Conservation (phyloP, 2,113 vertebrate genomes). For the Gnathonemus longibarbis region DNA sequence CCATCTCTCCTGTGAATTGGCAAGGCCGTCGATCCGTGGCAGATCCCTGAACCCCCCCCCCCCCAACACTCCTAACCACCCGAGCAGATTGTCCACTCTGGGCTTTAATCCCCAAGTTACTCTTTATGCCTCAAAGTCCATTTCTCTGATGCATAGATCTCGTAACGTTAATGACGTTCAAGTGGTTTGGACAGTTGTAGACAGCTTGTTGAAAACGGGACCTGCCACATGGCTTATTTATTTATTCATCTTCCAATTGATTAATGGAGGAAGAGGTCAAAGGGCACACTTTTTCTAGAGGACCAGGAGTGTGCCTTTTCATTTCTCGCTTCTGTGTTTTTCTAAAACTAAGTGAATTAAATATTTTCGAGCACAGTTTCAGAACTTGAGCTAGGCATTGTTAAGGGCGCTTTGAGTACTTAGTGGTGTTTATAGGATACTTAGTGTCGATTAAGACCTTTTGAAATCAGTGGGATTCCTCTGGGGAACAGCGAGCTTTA, state of each 20-base stretch:
- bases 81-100: slow-evolving; percentile 58
- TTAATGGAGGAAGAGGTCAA: slow-evolving; percentile 55
- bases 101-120: slow-evolving; percentile 58
- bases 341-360: neutral
- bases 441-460: neutral
- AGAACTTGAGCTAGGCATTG: neutral
- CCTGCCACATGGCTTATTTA: slow-evolving; percentile 56
- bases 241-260: slow-evolving; percentile 59
- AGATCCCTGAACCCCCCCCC: slow-evolving; percentile 28
- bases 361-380: neutral
- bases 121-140: slow-evolving; percentile 66
- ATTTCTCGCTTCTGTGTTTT: neutral
- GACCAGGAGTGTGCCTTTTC: slow-evolving; percentile 38
- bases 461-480: neutral
- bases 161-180: slow-evolving; percentile 53
- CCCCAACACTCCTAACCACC: slow-evolving; percentile 39
- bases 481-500: neutral
- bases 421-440: neutral
- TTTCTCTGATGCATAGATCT: slow-evolving; percentile 57
- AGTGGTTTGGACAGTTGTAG: slow-evolving; percentile 63
- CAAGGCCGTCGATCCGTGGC: slow-evolving; percentile 34
- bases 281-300: slow-evolving; percentile 42
- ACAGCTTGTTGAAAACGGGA: slow-evolving; percentile 58
- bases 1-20: slow-evolving; percentile 40
- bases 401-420: too few species aligned